Base-by-base conservation (phyloP, 1,140 invertebrate species). In the Plectus sambesii region DNA sequence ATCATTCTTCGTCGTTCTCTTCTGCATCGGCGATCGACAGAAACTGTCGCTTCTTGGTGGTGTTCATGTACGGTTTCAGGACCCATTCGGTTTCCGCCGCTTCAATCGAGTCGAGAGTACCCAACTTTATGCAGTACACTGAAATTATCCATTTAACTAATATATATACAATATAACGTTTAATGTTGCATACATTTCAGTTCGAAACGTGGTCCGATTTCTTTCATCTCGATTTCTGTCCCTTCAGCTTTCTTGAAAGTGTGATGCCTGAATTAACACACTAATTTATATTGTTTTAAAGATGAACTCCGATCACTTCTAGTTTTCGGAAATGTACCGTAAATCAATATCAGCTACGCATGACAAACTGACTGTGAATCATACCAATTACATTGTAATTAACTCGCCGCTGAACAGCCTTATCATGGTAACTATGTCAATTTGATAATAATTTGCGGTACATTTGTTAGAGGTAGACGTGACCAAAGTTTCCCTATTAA, bases 11-110 rank as follows among this genome's bases (percentile, higher is more conserved):
- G 17, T 29, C 23, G 15, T 51, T 9, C 23, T 20, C 12, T 47
- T 51, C 47, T 15, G 27, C 37, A 19, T 26, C 46, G 36, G 20
- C 46, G 36, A 48, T 38, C 19, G 48, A 45, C 2, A 98, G 74
- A 74, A 87, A 89, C 54, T 82, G 73, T 59, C 87, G 75, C 71
- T 97, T 98, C 36, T 80, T 78, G 2, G 80, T 78, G 0, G 92
- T 98, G 68, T 96, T 97, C 84, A 94, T 93, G 70, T 92, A 98
- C 0, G 90, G 88, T 46, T 85, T 76, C 22, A 90, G 78, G 22
- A 83, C 84, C 90, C 90, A 99, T 78, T 99, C 93, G 0, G 81
- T 82, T 65, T 96, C 85, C 0, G 88, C 83, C 2, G 85, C 81
- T 51, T 80, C 77, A 2, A 80, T 77, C 26, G 79, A 77, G 48